Conservation (phyloP, 2,888 invertebrate species). For the Phalera bucephala region DNA sequence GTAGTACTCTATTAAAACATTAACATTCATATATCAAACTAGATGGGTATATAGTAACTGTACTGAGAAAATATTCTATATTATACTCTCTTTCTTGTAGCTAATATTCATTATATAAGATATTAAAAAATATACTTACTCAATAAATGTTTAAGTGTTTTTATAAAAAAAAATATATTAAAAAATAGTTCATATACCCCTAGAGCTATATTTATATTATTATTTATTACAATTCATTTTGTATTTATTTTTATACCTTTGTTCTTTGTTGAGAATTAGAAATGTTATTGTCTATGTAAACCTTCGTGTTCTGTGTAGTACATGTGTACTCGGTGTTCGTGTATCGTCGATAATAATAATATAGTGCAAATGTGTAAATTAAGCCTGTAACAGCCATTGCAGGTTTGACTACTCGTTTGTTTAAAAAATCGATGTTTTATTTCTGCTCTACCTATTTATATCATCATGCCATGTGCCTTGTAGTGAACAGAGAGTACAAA, state of each 20-base stretch:
- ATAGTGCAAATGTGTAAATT: slow-evolving; percentile 62
- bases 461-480: too few relatives aligned
- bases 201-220: slow-evolving; percentile 32
- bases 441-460: slow-evolving; percentile 16
- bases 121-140: slow-evolving; percentile 10
- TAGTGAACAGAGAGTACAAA: too few relatives aligned
- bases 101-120: not conserved
- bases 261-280: slow-evolving; percentile 21
- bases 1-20: too few relatives aligned
- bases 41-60: too few relatives aligned
- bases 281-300: slow-evolving; percentile 29
- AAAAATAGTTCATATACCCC: slow-evolving; percentile 75
- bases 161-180: slow-evolving; percentile 63
- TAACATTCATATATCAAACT: too few relatives aligned
- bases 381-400: slow-evolving; percentile 75
- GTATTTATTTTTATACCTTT: slow-evolving; percentile 29
- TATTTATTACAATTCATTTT: slow-evolving; percentile 20
- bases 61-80: too few relatives aligned
- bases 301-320: slow-evolving; percentile 27
- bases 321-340: slow-evolving; percentile 28
- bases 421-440: slow-evolving; percentile 43
- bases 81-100: too few relatives aligned
- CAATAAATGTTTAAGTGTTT: slow-evolving; percentile 50
- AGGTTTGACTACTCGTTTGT: slow-evolving; percentile 66
- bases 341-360: slow-evolving; percentile 28